Evolutionary conservation across 2,888 invertebrate species (phyloP).

Genomic region (Drosophila longiperda): DNA sequence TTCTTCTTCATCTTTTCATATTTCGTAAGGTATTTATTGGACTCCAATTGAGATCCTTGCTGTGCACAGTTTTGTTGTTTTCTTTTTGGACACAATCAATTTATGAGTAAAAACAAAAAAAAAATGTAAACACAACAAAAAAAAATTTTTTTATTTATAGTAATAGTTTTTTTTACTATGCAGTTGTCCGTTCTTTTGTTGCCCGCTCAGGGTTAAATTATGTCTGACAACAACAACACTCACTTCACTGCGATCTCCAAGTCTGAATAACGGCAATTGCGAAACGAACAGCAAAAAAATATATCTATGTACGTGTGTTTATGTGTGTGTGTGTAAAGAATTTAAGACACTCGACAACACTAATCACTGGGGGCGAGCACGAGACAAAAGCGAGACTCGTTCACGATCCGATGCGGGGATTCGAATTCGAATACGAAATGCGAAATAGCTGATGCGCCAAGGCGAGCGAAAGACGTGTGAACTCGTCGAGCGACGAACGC

Average conservation of each 20-base stretch:
- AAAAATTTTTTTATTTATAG: constrained; percentile 14
- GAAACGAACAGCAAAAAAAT: constrained; percentile 57
- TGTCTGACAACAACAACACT: constrained; percentile 56
- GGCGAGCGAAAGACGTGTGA: constrained; percentile 83
- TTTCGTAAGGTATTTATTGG: constrained; percentile 20
- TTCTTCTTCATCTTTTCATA: constrained; percentile 9
- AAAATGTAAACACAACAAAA: constrained; percentile 28
- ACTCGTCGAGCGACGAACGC: constrained; percentile 85
- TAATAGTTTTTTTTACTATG: constrained; percentile 20
- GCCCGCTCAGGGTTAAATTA: constrained; percentile 32
- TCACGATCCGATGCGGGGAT: constrained; percentile 47
- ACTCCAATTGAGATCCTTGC: constrained; percentile 45
- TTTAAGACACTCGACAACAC: constrained; percentile 52
- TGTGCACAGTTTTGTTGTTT: constrained; percentile 29
- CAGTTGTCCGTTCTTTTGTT: constrained; percentile 29
- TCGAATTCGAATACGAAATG: constrained; percentile 32
- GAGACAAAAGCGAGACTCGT: constrained; percentile 63
- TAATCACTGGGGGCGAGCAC: constrained; percentile 41
- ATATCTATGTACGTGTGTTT: constrained; percentile 16
- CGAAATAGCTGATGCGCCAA: constrained; percentile 52
- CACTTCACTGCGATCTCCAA: constrained; percentile 67
- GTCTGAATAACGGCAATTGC: constrained; percentile 67
- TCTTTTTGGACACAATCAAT: constrained; percentile 39
- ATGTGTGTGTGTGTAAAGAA: constrained; percentile 19
- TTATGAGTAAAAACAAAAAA: constrained; percentile 29